Evolutionary conservation across 1,140 invertebrate species (phyloP).

Genomic region (Drosophila kanapiae): DNA sequence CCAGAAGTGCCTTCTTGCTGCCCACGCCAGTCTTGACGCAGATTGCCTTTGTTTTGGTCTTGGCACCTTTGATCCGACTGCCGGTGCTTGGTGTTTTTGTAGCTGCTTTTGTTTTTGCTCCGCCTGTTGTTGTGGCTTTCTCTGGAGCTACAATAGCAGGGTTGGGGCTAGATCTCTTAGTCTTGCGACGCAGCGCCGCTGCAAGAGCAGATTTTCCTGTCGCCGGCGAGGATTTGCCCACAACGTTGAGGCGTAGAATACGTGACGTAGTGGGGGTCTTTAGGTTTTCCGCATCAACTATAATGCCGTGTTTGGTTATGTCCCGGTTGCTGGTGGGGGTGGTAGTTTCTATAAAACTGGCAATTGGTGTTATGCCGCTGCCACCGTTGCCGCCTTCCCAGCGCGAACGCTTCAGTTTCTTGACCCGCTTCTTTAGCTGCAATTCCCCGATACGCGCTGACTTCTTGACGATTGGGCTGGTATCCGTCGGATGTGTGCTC

Average conservation of each 20-base stretch:
- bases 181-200: conserved; percentile 10
- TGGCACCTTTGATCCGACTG: neutral
- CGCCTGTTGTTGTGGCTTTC: neutral
- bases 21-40: conserved; percentile 13
- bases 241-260: conserved; percentile 29
- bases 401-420: conserved; percentile 53
- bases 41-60: conserved; percentile 24
- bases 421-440: conserved; percentile 50
- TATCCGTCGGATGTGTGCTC: conserved; percentile 38
- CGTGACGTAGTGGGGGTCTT: neutral
- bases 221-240: conserved; percentile 30
- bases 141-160: neutral
- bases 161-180: neutral
- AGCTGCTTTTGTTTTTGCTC: neutral
- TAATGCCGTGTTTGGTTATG: conserved; percentile 13
- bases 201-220: conserved; percentile 15
- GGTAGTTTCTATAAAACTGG: neutral
- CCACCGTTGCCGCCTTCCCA: conserved; percentile 25
- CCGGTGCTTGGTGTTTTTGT: neutral
- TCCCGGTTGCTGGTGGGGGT: conserved; percentile 9
- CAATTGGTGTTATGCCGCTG: conserved; percentile 2
- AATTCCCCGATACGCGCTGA: conserved; percentile 51
- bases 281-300: conserved; percentile 19
- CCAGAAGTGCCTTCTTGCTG: neutral
- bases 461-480: conserved; percentile 34